Conservation (phyloP, 2,113 vertebrate genomes). For the Podarcis raffonei region DNA sequence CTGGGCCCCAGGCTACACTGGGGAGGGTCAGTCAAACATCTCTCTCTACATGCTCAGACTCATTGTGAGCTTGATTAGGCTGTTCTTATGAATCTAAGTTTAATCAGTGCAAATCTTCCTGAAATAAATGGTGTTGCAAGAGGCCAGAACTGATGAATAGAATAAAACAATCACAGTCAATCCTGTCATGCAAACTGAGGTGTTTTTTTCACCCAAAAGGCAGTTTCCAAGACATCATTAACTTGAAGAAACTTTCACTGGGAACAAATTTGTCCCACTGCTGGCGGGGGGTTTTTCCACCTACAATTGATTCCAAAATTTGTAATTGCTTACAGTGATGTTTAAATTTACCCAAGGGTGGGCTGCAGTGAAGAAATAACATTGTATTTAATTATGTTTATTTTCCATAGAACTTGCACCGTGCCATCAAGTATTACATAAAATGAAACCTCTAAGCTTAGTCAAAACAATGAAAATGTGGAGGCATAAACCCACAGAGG, state of each 20-base stretch:
- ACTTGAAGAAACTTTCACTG: constrained; percentile 6
- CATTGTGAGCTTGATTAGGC: background rate
- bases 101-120: constrained; percentile 16
- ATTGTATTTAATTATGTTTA: constrained; percentile 45
- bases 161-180: background rate
- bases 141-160: background rate
- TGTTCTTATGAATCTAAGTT: background rate
- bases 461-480: constrained; percentile 28
- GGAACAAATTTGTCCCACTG: constrained; percentile 32
- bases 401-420: constrained; percentile 31
- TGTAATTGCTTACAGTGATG: constrained; percentile 56
- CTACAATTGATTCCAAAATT: constrained; percentile 34
- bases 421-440: background rate
- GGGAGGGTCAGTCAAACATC: background rate
- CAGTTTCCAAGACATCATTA: background rate
- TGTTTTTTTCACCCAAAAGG: background rate
- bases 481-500: constrained; percentile 4
- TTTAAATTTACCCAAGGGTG: constrained; percentile 63
- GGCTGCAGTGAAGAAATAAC: constrained; percentile 43
- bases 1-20: background rate
- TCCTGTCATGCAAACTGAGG: background rate
- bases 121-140: background rate
- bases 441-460: constrained; percentile 23
- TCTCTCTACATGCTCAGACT: background rate
- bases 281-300: constrained; percentile 30